Evolutionary conservation across 2,113 vertebrate genomes (phyloP), one percentile per base, ranked within the genome.

Genomic region (Ardeotis arabs): DNA sequence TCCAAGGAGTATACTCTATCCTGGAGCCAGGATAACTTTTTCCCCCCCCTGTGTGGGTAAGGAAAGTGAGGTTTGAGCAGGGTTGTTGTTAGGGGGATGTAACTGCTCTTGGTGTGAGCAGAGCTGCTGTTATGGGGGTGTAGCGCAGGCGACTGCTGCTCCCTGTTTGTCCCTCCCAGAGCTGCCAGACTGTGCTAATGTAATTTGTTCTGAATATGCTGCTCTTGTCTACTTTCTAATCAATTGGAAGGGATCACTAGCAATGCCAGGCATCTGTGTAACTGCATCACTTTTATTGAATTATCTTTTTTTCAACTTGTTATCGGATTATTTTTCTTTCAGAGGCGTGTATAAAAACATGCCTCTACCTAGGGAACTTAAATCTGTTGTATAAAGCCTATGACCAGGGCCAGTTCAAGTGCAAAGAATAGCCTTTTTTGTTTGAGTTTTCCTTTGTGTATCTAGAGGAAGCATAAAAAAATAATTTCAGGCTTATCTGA

Each of bases 401-500:
- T 63, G 50, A 44, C 45, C 63, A 35, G 39, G 35, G 76, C 64
- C 58, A 81, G 44, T 75, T 81, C 11, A 77, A 87, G 49, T 28
- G 69, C 56, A 87, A 82, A 91, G 59, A 85, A 74, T 35, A 68
- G 66, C 29, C 56, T 77, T 87, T 89, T 70, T 78, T 49, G 49
- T 87, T 84, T 62, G 80, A 55, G 24, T 78, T 80, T 90, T 75
- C 66, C 80, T 95, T 97, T 94, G 47, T 89, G 56, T 79, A 33
- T 82, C 2, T 8, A 69, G 50, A 63, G 66, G 87, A 94, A 97
- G 78, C 18, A n/a, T n/a, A n/a, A 22, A 76, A 76, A 91, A 89
- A 87, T 89, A 41, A 15, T 4, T 45, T 82, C 66, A 85, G 67
- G 8, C 77, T 89, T 79, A 69, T 53, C 87, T 76, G 84, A 91